Base-by-base conservation (phyloP, 2,797 vertebrate species). In the Mormyrus proboscirostris region DNA sequence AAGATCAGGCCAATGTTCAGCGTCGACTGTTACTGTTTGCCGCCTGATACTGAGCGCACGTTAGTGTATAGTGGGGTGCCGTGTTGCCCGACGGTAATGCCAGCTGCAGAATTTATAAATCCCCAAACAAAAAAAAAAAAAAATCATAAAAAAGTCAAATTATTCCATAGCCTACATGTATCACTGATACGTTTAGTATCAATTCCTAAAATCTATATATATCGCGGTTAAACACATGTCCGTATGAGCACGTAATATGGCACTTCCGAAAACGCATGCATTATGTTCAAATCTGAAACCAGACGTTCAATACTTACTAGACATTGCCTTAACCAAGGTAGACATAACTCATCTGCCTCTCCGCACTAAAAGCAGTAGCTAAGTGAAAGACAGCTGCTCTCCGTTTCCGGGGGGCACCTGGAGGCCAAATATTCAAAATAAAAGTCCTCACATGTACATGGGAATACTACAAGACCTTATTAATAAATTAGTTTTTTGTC, bases 241-340 rank as follows among this genome's bases (percentile, higher is more conserved):
- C 3, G 49, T 33, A 49, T 76, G 4, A 14, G 57, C 16, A 88
- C n/a, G n/a, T 87, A 50, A 38, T 22, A 73, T 33, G 65, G 33
- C 29, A 47, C 38, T 57, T 51, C 25, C 41, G 49, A 14, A 8
- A 79, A 41, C 5, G 22, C 16, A 10, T 1, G 8, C 0, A 6
- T 50, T 33, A 53, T 38, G 16, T 9, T 62, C 16, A 50, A 8
- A 50, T 49, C 0, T 49, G 55, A 84, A 33, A 19, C 12, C 44
- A 62, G 55, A 19, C 7, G 9, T 51, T 1, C 4, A 53, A 33
- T 41, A 96, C 96, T 95, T 92, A 96, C 96, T 96, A 7, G 95
- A 94, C 96, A 96, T 96, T 0, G 92, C 92, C 91, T 91, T 96
- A 0, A 90, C 41, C 44, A 95, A 65, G 12, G 90, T 51, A 4